These are phyloP conservation scores for Heloderma charlesbogerti DNA, from an alignment of 2,113 vertebrate genomes.

Conservation along the genomic window DNA sequence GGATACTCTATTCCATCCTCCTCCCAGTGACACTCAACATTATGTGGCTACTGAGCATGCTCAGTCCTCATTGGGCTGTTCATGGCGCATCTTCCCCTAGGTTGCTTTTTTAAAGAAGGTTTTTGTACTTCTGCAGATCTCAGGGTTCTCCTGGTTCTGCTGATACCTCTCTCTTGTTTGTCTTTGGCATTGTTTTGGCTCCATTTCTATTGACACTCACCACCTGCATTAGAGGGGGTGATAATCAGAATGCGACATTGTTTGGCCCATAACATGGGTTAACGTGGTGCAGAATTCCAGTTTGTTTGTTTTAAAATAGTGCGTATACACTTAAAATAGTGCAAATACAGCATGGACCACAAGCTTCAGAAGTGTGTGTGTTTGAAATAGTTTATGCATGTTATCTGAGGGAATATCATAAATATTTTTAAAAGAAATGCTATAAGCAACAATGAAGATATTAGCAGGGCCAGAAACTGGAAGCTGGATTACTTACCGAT, in stretches of 20 bases:
- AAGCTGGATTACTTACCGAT: conserved; percentile 84
- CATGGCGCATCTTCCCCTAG: background rate
- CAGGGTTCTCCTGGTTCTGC: background rate
- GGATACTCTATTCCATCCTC: no score
- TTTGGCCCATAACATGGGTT: background rate
- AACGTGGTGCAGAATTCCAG: background rate
- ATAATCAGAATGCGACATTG: background rate
- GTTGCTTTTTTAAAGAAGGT: background rate
- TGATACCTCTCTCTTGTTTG: background rate
- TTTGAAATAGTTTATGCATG: no score
- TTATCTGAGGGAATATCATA: no score
- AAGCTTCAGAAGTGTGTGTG: background rate
- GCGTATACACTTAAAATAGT: background rate
- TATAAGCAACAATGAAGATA: background rate
- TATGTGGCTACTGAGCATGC: no score
- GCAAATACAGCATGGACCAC: background rate
- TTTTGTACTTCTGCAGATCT: background rate
- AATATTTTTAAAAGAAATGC: background rate
- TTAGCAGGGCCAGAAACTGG: background rate
- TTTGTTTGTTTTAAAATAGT: background rate
- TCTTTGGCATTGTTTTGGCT: background rate
- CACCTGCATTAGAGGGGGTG: background rate
- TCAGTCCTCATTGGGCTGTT: no score
- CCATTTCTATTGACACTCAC: background rate
- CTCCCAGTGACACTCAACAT: no score